Percentiles rank a stretch among this genome's conserved stretches.
Conservation (phyloP, 1,140 invertebrate genomes). For the Drosophila murphyi region DNA sequence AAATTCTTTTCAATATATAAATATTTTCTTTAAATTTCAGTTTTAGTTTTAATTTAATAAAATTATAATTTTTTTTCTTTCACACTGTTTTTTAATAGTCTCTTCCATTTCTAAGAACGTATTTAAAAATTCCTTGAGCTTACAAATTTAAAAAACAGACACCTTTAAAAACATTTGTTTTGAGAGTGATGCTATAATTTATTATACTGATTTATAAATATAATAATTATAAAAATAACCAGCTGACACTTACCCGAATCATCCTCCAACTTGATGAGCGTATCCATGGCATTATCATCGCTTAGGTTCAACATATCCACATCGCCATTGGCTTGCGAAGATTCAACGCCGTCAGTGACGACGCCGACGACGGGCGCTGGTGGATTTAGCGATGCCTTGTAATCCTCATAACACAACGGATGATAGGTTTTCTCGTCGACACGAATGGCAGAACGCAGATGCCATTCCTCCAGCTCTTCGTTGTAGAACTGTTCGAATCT, state of each 20-base stretch:
- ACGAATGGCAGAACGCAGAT: conserved; percentile 92
- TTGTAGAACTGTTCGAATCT: conserved; percentile 97
- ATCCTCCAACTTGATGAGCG: conserved; percentile 71
- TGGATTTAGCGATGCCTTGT: conserved; percentile 86
- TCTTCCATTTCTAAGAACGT: too few species aligned
- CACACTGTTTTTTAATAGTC: too few species aligned
- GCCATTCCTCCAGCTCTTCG: conserved; percentile 98
- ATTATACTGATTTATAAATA: neutral
- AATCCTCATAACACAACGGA: conserved; percentile 95
- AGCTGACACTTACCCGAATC: conserved; percentile 31
- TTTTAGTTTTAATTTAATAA: too few species aligned
- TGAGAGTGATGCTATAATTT: too few species aligned
- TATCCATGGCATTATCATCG: conserved; percentile 81
- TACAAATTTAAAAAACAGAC: too few species aligned
- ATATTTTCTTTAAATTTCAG: too few species aligned
- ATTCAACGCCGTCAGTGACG: neutral
- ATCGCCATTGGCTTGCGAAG: conserved; percentile 32
- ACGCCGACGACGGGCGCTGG: conserved; percentile 22
- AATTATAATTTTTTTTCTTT: too few species aligned
- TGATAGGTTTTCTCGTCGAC: conserved; percentile 94
- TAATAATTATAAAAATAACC: neutral
- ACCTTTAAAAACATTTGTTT: too few species aligned
- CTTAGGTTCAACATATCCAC: conserved; percentile 61
- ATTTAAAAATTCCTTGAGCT: too few species aligned
- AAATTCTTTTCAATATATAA: too few species aligned